A percentile compares a stretch with the other conserved stretches of the same genome.
These are phyloP conservation scores for Tachyglossus aculeatus DNA, from an alignment of 2,797 vertebrate genomes.

Conservation along the genomic window DNA sequence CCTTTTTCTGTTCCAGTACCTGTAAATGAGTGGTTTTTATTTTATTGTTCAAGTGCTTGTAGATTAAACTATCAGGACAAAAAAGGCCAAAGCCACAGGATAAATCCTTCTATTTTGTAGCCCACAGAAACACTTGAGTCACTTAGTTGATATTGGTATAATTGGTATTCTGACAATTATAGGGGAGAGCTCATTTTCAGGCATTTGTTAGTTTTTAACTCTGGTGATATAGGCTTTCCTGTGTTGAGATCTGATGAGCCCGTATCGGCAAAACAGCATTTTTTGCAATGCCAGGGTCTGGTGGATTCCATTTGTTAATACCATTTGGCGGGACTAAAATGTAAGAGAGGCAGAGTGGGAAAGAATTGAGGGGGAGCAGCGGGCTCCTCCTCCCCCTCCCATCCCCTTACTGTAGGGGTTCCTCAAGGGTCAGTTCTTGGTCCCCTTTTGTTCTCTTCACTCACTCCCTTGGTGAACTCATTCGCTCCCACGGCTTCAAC, in stretches of 20 bases:
- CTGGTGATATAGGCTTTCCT: not conserved
- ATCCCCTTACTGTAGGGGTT: too few relatives aligned
- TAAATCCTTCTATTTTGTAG: conserved; percentile 5
- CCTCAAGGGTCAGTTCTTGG: too few relatives aligned
- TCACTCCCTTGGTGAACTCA: too few relatives aligned
- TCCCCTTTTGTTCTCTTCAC: too few relatives aligned
- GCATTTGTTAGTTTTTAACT: not conserved
- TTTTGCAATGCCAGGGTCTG: not conserved
- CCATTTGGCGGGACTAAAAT: too few relatives aligned
- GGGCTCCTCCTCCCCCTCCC: too few relatives aligned
- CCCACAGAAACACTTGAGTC: not conserved
- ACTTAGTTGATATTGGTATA: not conserved
- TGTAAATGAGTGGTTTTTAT: too few relatives aligned
- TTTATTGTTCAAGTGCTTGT: not conserved
- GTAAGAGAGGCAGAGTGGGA: too few relatives aligned
- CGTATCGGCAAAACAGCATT: not conserved
- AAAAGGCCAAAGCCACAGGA: not conserved
- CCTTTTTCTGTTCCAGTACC: too few relatives aligned
- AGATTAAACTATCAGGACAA: conserved; percentile 8
- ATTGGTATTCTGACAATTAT: not conserved
- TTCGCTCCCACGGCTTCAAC: too few relatives aligned
- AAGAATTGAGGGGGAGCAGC: too few relatives aligned
- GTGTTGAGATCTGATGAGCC: not conserved
- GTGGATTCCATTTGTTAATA: fast-evolving
- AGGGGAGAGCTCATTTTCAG: not conserved